Evolutionary conservation across 2,113 vertebrate species (phyloP), one percentile per base, ranked within the genome.

Genomic region (Oreochromis aureus): DNA sequence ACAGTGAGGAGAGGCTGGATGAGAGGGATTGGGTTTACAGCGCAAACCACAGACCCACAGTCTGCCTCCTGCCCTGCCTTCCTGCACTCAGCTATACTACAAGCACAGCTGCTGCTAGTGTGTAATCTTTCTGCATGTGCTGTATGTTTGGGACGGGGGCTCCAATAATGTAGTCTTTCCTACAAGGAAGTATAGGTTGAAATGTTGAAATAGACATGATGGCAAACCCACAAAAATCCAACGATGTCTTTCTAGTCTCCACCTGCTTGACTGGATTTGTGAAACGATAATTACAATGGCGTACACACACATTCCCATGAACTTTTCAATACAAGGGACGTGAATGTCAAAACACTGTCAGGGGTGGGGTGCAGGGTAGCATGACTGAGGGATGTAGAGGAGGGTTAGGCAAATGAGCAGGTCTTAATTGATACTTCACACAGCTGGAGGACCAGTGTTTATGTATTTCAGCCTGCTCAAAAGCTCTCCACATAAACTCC

Each of bases 391-490:
- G 90, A 89, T 89, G 89, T 36, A 93, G 93, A 94, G 90, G 93
- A 92, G 93, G 92, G 93, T 93, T 95, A 95, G 88, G 90, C 93
- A 95, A 96, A 96, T 94, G 95, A 95, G 93, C 86, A 89, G 92
- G 88, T 91, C 94, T 92, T 96, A 95, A 96, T 95, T 95, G 94
- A 95, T 95, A 94, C 95, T 95, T 90, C 91, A 94, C 89, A 88
- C 90, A 90, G 92, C 89, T 93, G 90, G 93, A 95, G 93, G 92
- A 91, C 91, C 90, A 69, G 86, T 87, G 92, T 95, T 95, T 93
- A 94, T 93, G 92, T 82, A 91, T 94, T 94, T 93, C 90, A 86
- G 86, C 56, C 83, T 3, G 73, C 93, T 96, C 91, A 81, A 95
- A 94, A 92, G 93, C 93, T 93, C 95, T 95, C 88, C 91, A 95